Evolutionary conservation across 1,140 invertebrate species (phyloP).

Genomic region (Monomorium pharaonis): DNA sequence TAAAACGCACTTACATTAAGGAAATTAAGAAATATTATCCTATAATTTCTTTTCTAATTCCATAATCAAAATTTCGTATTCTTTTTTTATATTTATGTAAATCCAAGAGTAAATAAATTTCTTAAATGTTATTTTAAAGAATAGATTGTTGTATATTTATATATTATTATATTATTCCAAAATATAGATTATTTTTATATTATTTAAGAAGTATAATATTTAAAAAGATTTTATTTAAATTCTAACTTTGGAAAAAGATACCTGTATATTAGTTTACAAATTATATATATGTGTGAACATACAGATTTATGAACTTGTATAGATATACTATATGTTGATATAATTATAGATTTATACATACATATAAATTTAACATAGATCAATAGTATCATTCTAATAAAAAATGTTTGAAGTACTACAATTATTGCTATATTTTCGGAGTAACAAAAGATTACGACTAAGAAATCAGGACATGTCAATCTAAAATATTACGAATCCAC

Average conservation of each 20-base stretch:
- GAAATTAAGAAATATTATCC: not conserved
- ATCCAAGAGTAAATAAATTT: not conserved
- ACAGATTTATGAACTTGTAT: not conserved
- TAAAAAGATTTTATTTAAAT: not conserved
- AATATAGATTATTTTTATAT: not conserved
- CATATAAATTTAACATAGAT: not conserved
- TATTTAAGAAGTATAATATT: not conserved
- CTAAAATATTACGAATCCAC: conserved; percentile 12
- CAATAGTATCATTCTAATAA: not conserved
- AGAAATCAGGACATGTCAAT: not conserved
- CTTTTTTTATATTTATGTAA: not conserved
- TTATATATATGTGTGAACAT: not conserved
- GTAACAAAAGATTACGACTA: not conserved
- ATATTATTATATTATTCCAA: too few relatives aligned
- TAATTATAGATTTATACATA: not conserved
- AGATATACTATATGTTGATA: not conserved
- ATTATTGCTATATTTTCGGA: not conserved
- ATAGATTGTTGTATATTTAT: too few relatives aligned
- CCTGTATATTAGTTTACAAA: not conserved
- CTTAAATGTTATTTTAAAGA: not conserved
- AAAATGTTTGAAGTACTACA: not conserved
- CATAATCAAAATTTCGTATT: not conserved
- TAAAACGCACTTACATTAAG: not conserved
- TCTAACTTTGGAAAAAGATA: not conserved
- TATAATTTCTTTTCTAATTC: not conserved